These are phyloP conservation scores for Platygyra sinensis DNA, from an alignment of 64 coral and sea anemone genomes.

Conservation along the genomic window DNA sequence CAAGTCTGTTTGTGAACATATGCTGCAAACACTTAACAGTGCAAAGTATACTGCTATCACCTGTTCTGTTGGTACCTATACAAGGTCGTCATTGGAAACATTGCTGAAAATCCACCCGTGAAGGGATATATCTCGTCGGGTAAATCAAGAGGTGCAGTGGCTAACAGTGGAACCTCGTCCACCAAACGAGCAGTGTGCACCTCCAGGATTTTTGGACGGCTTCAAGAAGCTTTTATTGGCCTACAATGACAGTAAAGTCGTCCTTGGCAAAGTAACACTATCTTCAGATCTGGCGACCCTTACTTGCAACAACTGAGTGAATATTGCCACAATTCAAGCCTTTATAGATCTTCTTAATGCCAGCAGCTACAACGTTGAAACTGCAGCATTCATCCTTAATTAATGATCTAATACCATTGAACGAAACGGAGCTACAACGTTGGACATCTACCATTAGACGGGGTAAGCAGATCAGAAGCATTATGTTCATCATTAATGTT, in stretches of 20 bases:
- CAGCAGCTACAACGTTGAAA: not conserved
- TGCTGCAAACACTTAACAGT: constrained; percentile 7
- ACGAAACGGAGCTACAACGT: not conserved
- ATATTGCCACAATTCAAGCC: not conserved
- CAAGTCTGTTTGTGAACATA: constrained; percentile 35
- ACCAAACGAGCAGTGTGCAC: constrained; percentile 27
- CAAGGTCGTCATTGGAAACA: constrained; percentile 26
- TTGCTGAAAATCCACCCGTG: constrained; percentile 57
- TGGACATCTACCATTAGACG: not conserved
- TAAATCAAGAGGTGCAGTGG: constrained; percentile 40
- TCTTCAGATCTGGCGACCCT: not conserved
- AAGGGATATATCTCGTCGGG: constrained; percentile 23
- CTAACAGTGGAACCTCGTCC: not conserved
- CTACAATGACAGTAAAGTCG: not conserved
- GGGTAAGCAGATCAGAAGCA: not conserved
- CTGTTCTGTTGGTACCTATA: constrained; percentile 48
- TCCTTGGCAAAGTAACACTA: not conserved
- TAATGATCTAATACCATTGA: not conserved
- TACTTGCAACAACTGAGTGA: not conserved
- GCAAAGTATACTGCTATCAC: constrained; percentile 40
- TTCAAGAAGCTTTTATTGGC: constrained; percentile 17
- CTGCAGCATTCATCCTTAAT: constrained; percentile 26
- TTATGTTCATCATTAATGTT: constrained; percentile 18
- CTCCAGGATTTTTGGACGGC: constrained; percentile 12
- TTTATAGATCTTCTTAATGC: too few relatives aligned